Conservation (phyloP, 2,888 invertebrate species). For the Lithophane ornitopus region DNA sequence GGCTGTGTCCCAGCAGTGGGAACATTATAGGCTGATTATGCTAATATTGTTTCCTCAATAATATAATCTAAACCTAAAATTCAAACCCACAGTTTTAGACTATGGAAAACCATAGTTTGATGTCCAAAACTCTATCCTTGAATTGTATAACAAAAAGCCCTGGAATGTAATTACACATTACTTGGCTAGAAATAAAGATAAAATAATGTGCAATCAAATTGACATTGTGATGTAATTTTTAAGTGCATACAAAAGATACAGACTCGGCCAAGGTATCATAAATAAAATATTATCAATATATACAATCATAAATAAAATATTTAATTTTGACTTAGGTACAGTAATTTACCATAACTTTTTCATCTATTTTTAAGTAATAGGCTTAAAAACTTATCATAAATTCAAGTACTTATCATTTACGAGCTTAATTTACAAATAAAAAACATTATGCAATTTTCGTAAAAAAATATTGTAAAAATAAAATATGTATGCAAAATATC, state of each 20-base stretch:
- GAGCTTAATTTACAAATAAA: neutral
- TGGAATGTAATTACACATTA: neutral
- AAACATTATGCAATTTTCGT: too few relatives aligned
- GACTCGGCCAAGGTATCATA: slow-evolving; percentile 7
- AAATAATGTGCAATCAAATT: neutral
- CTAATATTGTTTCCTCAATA: neutral
- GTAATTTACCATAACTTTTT: neutral
- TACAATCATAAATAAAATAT: neutral
- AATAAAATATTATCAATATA: too few relatives aligned
- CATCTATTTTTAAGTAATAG: neutral
- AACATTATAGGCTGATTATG: too few relatives aligned
- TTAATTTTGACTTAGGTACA: too few relatives aligned
- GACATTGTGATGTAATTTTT: slow-evolving; percentile 1
- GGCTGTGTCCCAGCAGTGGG: too few relatives aligned
- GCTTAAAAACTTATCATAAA: neutral
- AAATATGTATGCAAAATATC: neutral
- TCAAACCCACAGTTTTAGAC: neutral
- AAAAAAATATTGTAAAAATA: neutral
- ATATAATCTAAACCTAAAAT: neutral
- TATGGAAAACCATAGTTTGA: neutral
- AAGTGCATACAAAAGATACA: slow-evolving; percentile 1
- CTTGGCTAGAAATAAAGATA: neutral
- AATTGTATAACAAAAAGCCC: neutral
- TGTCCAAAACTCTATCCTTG: neutral
- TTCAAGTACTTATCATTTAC: neutral